Evolutionary conservation across 2,113 vertebrate genomes (phyloP).

Genomic region (Amblyopsis rosae): DNA sequence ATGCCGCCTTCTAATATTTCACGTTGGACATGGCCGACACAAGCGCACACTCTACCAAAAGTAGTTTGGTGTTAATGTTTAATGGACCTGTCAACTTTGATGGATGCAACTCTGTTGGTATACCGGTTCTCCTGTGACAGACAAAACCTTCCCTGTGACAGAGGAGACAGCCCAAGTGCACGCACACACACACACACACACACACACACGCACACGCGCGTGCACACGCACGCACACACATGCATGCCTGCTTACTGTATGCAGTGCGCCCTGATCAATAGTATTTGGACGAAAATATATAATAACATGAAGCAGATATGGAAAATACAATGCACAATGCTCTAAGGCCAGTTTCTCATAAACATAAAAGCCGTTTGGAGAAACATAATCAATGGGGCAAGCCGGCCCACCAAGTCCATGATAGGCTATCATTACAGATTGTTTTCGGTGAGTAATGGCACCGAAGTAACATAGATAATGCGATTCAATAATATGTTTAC

Average conservation of each 20-base stretch:
- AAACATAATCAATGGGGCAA: slow-evolving; percentile 75
- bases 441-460: slow-evolving; percentile 75
- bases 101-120: slow-evolving; percentile 57
- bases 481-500: slow-evolving; percentile 74
- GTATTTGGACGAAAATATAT: slow-evolving; percentile 58
- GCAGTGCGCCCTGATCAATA: slow-evolving; percentile 62
- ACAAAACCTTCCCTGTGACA: slow-evolving; percentile 48
- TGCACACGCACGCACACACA: not conserved
- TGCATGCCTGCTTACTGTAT: slow-evolving; percentile 24
- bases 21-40: slow-evolving; percentile 52
- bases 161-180: slow-evolving; percentile 32
- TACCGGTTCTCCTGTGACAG: slow-evolving; percentile 60
- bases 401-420: slow-evolving; percentile 71
- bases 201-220: too few relatives aligned
- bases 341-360: slow-evolving; percentile 75
- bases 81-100: slow-evolving; percentile 72
- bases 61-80: slow-evolving; percentile 60
- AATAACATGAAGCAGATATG: slow-evolving; percentile 55
- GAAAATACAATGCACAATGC: slow-evolving; percentile 54
- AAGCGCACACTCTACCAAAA: slow-evolving; percentile 62
- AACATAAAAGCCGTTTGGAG: slow-evolving; percentile 76
- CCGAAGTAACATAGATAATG: slow-evolving; percentile 70
- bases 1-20: slow-evolving; percentile 47
- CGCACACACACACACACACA: too few relatives aligned
- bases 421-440: slow-evolving; percentile 77